Base-by-base conservation (phyloP, 1,140 invertebrate genomes). In the Hyphantria cunea region DNA sequence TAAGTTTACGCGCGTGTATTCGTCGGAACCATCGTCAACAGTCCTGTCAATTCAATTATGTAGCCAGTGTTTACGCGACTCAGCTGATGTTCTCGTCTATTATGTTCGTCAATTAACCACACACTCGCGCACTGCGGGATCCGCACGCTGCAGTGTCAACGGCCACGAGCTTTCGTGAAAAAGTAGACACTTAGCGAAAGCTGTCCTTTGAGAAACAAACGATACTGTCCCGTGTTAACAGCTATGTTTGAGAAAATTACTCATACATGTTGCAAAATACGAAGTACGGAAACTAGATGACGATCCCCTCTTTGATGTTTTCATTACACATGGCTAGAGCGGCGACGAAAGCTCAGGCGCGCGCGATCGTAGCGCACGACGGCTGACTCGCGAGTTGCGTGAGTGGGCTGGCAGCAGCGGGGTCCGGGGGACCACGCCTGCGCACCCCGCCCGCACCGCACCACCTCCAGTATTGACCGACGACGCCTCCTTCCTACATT, bases 391-490 rank as follows among this genome's bases (percentile, higher is more conserved):
- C 85, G 83, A 86, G 83, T 90, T 88, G 82, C 79, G 78, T 82
- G 86, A 77, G 84, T 73, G 75, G 72, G 76, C 72, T 72, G 76
- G 74, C 68, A 64, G 70, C 74, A 66, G 70, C 62, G 59, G 67
- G 75, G 71, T 71, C 51, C 74, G 69, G 66, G 64, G 71, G 66
- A 50, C 58, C 70, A 71, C 82, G 82, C 84, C 86, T 87, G 84
- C 84, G 84, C 83, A 64, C 74, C 75, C 66, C 77, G 55, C 80
- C 74, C 82, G 77, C 84, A 66, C 86, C 75, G 75, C 81, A 78
- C 84, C 84, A 87, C 82, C 82, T 82, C 81, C 84, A 82, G 84
- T 90, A 90, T 90, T 90, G 87, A 90, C 87, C 87, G 84, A 86
- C 84, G 82, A 87, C 87, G 85, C 85, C 87, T 88, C 80, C 87